These are phyloP conservation scores for Phrynosoma platyrhinos DNA, from an alignment of 2,113 vertebrate species.

Conservation along the genomic window DNA sequence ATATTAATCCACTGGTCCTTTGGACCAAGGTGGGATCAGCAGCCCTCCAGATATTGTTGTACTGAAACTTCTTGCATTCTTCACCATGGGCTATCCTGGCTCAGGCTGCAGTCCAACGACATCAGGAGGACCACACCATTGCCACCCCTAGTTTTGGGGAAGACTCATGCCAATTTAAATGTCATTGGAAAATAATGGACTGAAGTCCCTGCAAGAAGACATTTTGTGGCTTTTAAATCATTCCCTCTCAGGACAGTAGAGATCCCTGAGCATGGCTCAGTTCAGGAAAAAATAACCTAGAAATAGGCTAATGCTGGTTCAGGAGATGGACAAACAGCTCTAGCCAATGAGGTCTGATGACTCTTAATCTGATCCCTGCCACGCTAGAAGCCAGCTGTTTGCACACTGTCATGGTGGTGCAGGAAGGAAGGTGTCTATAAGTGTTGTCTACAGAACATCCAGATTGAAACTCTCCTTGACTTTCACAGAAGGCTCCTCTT, in stretches of 20 bases:
- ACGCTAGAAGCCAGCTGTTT: background rate
- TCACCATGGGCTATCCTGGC: too few species aligned
- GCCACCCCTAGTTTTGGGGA: background rate
- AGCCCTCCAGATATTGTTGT: too few species aligned
- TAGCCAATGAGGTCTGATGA: background rate
- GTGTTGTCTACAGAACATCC: too few species aligned
- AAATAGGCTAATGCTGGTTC: background rate
- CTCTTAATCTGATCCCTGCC: background rate
- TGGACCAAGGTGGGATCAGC: too few species aligned
- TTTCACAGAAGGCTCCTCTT: background rate
- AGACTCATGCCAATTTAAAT: background rate
- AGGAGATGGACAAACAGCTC: background rate
- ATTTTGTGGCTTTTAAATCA: background rate
- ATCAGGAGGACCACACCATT: too few species aligned
- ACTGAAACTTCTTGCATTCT: too few species aligned
- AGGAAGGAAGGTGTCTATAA: background rate
- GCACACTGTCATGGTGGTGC: background rate
- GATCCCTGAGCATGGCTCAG: background rate
- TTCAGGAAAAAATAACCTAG: background rate
- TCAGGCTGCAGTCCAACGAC: too few species aligned
- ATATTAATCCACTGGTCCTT: background rate
- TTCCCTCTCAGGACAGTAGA: background rate
- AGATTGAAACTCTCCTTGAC: background rate
- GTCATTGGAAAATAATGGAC: background rate
- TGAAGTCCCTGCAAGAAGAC: background rate